Evolutionary conservation across 1,140 invertebrate genomes (phyloP).

Genomic region (Mycetomoellerius zeteki): DNA sequence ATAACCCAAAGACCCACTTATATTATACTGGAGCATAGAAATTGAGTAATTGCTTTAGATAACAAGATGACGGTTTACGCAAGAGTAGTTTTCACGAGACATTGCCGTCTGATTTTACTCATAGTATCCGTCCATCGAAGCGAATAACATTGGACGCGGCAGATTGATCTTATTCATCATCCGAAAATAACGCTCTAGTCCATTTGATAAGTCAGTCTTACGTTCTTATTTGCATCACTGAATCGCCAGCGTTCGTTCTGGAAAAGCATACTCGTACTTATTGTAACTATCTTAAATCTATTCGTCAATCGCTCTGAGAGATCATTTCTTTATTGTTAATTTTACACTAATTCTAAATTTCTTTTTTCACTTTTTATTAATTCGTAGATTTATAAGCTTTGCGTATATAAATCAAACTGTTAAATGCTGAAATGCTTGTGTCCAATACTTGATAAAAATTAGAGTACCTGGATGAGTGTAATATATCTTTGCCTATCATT

Average conservation of each 20-base stretch:
- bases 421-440: not conserved
- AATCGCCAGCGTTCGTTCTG: not conserved
- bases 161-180: constrained; percentile 50
- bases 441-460: constrained; percentile 9
- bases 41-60: constrained; percentile 44
- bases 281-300: not conserved
- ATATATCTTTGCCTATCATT: not conserved
- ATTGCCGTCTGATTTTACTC: constrained; percentile 52
- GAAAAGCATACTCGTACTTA: not conserved
- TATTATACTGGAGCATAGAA: constrained; percentile 25
- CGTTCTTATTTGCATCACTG: constrained; percentile 20
- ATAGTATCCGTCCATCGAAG: constrained; percentile 42
- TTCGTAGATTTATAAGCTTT: not conserved
- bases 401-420: too few species aligned
- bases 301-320: not conserved
- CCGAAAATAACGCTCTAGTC: constrained; percentile 35
- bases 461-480: not conserved
- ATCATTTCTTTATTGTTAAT: not conserved
- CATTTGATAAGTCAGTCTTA: constrained; percentile 12
- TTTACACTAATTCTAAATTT: not conserved
- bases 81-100: constrained; percentile 44
- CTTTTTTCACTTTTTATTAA: not conserved
- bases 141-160: constrained; percentile 16
- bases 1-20: not conserved
- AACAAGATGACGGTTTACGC: constrained; percentile 48